Conservation (phyloP, 1,140 invertebrate genomes). For the Monochamus saltuarius region DNA sequence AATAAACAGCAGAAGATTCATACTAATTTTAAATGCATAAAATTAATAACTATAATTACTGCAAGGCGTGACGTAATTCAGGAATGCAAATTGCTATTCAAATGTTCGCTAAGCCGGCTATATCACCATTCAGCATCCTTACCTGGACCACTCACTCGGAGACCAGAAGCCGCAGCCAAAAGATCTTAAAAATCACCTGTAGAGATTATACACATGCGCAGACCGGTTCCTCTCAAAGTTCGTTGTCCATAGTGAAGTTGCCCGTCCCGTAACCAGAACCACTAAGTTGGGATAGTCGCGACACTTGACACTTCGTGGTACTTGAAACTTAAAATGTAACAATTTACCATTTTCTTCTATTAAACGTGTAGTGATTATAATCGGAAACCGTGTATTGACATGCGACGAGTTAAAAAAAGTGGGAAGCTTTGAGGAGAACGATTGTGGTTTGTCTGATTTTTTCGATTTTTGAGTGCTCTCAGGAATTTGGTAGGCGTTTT, state of each 20-base stretch:
- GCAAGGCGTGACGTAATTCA: too few species aligned
- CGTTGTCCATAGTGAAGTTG: conserved; percentile 34
- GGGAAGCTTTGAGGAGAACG: not conserved
- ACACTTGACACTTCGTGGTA: not conserved
- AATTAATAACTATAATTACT: too few species aligned
- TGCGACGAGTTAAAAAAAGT: not conserved
- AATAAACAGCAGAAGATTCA: too few species aligned
- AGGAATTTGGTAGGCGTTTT: conserved; percentile 40
- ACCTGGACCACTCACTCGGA: too few species aligned
- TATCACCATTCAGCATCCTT: too few species aligned
- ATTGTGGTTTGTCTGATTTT: not conserved
- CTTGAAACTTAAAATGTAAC: conserved; percentile 14
- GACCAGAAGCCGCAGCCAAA: too few species aligned
- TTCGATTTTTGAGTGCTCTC: conserved; percentile 23
- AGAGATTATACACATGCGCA: conserved; percentile 27
- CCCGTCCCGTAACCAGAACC: conserved; percentile 19
- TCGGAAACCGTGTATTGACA: not conserved
- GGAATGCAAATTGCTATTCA: too few species aligned
- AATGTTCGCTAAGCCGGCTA: too few species aligned
- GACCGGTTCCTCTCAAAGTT: conserved; percentile 20
- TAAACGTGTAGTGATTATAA: not conserved
- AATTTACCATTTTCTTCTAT: conserved; percentile 14
- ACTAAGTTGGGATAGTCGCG: not conserved
- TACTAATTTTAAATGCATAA: too few species aligned
- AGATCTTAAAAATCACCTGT: conserved; percentile 32